Evolutionary conservation across 2,797 vertebrate genomes (phyloP).

Genomic region (Champsocephalus gunnari): DNA sequence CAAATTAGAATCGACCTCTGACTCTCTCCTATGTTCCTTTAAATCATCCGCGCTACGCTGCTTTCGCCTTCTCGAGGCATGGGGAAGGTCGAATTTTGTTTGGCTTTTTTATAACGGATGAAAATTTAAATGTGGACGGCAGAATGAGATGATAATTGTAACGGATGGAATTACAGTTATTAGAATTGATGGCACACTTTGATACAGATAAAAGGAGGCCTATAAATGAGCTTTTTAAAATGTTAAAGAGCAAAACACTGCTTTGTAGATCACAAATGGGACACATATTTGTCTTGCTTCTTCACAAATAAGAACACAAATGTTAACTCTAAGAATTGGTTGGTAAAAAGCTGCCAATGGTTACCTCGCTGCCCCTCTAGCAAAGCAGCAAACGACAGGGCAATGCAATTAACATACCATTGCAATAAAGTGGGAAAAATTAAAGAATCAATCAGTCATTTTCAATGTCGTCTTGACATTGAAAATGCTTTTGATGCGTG

Average conservation of each 20-base stretch:
- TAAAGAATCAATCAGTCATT: conserved; percentile 15
- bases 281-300: not conserved
- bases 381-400: not conserved
- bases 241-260: not conserved
- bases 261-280: not conserved
- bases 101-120: not conserved
- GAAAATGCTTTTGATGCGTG: conserved; percentile 5
- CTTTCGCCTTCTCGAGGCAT: conserved; percentile 34
- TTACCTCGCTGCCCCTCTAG: not conserved
- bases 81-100: conserved; percentile 6
- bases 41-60: conserved; percentile 28
- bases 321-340: not conserved
- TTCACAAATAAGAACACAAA: not conserved
- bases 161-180: not conserved
- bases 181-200: not conserved
- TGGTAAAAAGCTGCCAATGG: not conserved
- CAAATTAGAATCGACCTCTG: conserved; percentile 77
- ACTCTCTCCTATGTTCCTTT: conserved; percentile 50
- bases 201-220: not conserved
- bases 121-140: not conserved
- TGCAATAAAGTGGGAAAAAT: conserved; percentile 6
- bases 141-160: not conserved
- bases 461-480: not conserved
- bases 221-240: not conserved
- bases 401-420: not conserved